Base-by-base conservation (phyloP, 2,797 vertebrate genomes). In the Hoplostethus mediterraneus region DNA sequence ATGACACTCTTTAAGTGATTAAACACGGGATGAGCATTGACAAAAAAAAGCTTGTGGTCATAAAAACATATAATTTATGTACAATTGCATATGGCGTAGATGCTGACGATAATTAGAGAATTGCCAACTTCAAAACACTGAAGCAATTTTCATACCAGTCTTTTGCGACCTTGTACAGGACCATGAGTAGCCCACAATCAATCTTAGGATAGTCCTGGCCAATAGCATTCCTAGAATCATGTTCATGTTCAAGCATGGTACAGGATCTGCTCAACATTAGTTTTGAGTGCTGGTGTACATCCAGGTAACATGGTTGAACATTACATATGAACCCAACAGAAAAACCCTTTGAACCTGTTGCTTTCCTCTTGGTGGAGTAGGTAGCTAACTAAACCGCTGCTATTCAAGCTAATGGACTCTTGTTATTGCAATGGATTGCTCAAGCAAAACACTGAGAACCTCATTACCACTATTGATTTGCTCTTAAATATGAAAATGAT, bases 401-500 rank as follows among this genome's bases (percentile, higher is more conserved):
- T 33, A 62, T 72, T 75, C 75, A 75, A 57, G 28, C 55, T 77
- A 83, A 80, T 81, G 71, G 63, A 33, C 54, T 8, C 62, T 57
- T 65, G 54, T 36, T 42, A 40, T 62, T 21, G 12, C 11, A 44
- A 14, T 44, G 10, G 42, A 44, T 44, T 42, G 25, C 42, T 21
- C 28, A 55, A 52, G 45, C 36, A 55, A 63, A 60, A 60, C 42
- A 30, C 44, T 47, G n/a, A 49, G 56, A 65, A 60, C 33, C 42
- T 67, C 45, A 78, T 83, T 77, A 68, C 17, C 56, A 62, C 44
- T 54, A 84, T 72, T 68, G 69, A 78, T 81, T 78, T 59, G 36
- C 60, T 73, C 67, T 76, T 81, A 78, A 61, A 81, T 77, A 71
- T 80, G 71, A 70, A 83, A 86, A 75, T 67, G 64, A 82, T 80